Base-by-base conservation (phyloP, 2,797 vertebrate species). In the Galago senegalensis region DNA sequence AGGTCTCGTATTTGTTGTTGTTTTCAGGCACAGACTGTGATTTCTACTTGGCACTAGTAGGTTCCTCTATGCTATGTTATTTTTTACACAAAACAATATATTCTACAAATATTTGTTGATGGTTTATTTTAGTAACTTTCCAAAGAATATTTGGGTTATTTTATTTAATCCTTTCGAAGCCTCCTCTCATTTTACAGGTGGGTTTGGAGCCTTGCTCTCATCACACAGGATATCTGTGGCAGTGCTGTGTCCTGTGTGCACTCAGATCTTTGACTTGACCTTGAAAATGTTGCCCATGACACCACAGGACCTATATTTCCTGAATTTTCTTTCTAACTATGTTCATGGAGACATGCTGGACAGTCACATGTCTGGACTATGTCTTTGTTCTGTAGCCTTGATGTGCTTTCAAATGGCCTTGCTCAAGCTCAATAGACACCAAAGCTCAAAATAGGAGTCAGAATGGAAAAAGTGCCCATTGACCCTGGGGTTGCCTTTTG, bases 71-170 rank as follows among this genome's bases (percentile, higher is more conserved):
- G 29, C 21, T 29, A 27, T 89, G 29, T 61, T 65, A 67, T 53
- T 76, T 88, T 85, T 73, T 21, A 92, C 91, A 91, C 61, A 65
- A 21, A 72, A 82, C 76, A 13, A 58, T 76, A 9, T 91, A 70
- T 29, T 89, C 43, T 43, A 60, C 76, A 70, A 80, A 80, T 87
- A 76, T 58, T 85, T 92, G 49, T 89, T 84, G 37, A 86, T 61
- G 20, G 83, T 21, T 84, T 82, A 31, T 29, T 85, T 85, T 77
- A 92, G 87, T 85, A 76, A 60, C 12, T 82, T 91, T 93, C 67
- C 29, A 34, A 89, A 16, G 34, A 49, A 34, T 37, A 29, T 53
- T 69, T 84, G 61, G 37, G 89, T 80, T 53, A 43, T 84, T 93
- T 91, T 13, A 17, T 56, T 58, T 70, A 80, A 61, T 67, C 34